Percentiles rank a stretch among this genome's conserved stretches.
Conservation (phyloP, 2,797 vertebrate genomes). For the Neosilurus mollespiculum region DNA sequence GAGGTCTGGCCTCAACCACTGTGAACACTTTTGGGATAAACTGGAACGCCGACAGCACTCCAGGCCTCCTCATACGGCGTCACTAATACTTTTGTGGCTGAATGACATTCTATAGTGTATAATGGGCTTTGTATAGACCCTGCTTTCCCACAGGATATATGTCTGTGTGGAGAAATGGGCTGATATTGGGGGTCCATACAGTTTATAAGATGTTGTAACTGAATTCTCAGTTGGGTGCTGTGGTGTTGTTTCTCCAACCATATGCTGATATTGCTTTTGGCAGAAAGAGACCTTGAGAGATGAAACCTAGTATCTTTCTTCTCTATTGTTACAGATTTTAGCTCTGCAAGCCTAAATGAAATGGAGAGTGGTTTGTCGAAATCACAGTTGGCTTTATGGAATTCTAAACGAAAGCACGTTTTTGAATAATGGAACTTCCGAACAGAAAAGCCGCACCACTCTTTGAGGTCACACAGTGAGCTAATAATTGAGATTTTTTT, state of each 20-base stretch:
- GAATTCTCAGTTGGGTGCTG: constrained; percentile 18
- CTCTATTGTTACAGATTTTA: constrained; percentile 32
- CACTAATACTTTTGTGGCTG: neutral
- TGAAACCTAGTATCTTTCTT: constrained; percentile 25
- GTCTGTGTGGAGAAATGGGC: neutral
- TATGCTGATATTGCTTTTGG: constrained; percentile 36
- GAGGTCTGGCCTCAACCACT: neutral
- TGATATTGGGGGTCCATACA: neutral
- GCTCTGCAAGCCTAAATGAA: constrained; percentile 4
- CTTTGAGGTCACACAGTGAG: neutral
- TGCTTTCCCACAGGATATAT: neutral
- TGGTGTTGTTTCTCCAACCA: constrained; percentile 21
- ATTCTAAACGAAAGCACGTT: constrained; percentile 9
- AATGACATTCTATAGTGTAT: neutral
- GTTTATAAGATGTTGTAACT: constrained; percentile 20
- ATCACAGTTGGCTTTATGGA: neutral
- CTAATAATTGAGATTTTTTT: constrained; percentile 5
- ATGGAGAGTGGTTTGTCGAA: constrained; percentile 4
- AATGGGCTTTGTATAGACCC: constrained; percentile 4
- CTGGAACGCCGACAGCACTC: neutral
- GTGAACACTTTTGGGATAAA: neutral
- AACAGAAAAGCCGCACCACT: constrained; percentile 4
- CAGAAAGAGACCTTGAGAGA: constrained; percentile 21
- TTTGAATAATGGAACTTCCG: neutral
- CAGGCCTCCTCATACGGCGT: neutral